phyloP scores from a whole-genome alignment of 1,140 invertebrate species.

The Saxidomus purpurata region DNA sequence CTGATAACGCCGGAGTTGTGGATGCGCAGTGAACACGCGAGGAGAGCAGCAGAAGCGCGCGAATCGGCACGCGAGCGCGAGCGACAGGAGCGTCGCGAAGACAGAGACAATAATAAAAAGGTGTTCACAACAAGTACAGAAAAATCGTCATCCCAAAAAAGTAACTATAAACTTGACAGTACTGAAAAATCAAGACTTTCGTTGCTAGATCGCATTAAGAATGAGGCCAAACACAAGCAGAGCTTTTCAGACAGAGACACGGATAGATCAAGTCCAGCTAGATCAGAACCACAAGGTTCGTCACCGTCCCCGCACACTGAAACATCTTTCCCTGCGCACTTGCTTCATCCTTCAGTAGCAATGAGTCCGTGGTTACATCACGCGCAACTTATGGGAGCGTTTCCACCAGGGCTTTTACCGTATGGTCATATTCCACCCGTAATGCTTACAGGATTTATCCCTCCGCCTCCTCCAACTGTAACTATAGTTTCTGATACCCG shows the following conservation, averaged over 20 bases:
- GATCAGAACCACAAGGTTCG: conserved; percentile 86
- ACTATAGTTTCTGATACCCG: neutral
- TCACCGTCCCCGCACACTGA: conserved; percentile 62
- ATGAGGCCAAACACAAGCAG: conserved; percentile 36
- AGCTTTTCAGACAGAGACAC: conserved; percentile 68
- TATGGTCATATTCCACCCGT: conserved; percentile 66
- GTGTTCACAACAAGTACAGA: neutral
- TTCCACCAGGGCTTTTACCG: conserved; percentile 72
- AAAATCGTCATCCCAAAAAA: neutral
- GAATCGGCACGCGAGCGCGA: conserved; percentile 50
- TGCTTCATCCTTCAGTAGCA: conserved; percentile 46
- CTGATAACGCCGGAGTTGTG: conserved; percentile 96
- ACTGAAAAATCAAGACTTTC: conserved; percentile 83
- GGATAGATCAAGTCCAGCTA: conserved; percentile 85
- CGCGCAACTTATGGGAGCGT: conserved; percentile 72
- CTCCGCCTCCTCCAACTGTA: neutral
- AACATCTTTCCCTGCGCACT: conserved; percentile 57
- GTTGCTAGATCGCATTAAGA: conserved; percentile 88
- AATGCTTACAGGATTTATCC: neutral
- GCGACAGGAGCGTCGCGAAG: conserved; percentile 84
- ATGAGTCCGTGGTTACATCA: conserved; percentile 70
- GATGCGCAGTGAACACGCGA: conserved; percentile 66
- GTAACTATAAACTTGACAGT: neutral
- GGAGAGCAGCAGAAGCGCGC: conserved; percentile 30
- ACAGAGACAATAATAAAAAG: conserved; percentile 28